Conservation (phyloP, 2,888 invertebrate species). For the Epistrophe grossulariae region DNA sequence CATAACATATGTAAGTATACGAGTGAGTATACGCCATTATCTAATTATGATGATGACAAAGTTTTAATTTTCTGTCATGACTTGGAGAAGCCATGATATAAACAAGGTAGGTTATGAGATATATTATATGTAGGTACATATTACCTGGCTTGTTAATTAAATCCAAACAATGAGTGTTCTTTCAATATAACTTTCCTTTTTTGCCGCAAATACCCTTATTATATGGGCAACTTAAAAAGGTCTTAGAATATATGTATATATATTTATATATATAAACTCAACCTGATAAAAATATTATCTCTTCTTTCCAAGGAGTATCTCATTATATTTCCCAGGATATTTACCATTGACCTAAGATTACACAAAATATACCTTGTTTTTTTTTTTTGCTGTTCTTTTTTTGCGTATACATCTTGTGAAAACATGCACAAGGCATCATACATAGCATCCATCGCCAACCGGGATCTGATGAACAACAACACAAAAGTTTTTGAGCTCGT, state of each 20-base stretch:
- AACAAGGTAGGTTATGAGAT: too few relatives aligned
- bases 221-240: constrained; percentile 23
- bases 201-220: constrained; percentile 26
- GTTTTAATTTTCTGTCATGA: neutral
- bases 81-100: neutral
- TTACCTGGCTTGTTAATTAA: constrained; percentile 28
- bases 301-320: constrained; percentile 43
- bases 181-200: constrained; percentile 16
- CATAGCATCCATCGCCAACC: constrained; percentile 21
- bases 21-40: too few relatives aligned
- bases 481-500: constrained; percentile 50
- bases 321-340: constrained; percentile 45
- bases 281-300: constrained; percentile 59
- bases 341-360: constrained; percentile 49
- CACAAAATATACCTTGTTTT: constrained; percentile 32
- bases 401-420: constrained; percentile 6
- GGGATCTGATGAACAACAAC: constrained; percentile 36
- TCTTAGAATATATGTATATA: constrained; percentile 4
- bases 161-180: constrained; percentile 17
- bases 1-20: too few relatives aligned
- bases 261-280: constrained; percentile 4
- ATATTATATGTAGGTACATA: neutral
- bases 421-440: constrained; percentile 32
- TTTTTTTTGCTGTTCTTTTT: neutral
- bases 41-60: constrained; percentile 4